Base-by-base conservation (phyloP, 2,797 vertebrate species). In the Spea hammondii region DNA sequence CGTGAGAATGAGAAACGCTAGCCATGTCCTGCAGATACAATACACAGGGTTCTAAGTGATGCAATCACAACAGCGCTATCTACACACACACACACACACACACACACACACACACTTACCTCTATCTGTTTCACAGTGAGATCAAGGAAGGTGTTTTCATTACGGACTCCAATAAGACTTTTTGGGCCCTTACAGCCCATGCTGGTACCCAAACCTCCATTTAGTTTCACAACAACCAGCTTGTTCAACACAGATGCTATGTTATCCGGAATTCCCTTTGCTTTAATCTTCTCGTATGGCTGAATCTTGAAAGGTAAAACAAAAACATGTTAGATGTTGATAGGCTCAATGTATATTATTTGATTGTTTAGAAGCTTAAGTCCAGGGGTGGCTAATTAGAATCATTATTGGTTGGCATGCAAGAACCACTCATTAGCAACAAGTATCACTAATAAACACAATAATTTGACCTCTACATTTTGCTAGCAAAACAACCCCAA, bases 161-260 rank as follows among this genome's bases (percentile, higher is more conserved):
- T 99, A 77, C 98, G 94, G 78, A 99, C 98, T 0, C 97, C 96
- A 17, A 99, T 98, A 53, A 99, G 94, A 83, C 97, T 99, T 88
- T 99, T 98, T 0, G 98, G 97, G 60, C 97, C 97, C 83, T 99
- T 98, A 65, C 97, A 99, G 4, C 98, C 98, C 98, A 99, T 99
- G 89, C 97, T 99, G 77, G 98, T 99, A 48, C 98, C 98, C 89
- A 99, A 86, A 70, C 97, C 98, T 0, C 98, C 98, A 72, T 99
- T 99, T 69, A 99, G 94, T 87, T 99, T 99, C 83, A 99, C 96
- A 68, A 99, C 98, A 84, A 97, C 98, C 83, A 99, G 89, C 82
- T 97, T 99, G 89, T 99, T 97, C 81, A 99, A 83, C 82, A 95
- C 92, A 65, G 95, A 91, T 4, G 98, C 92, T 57, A 99, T 91